A percentile compares a stretch with the other conserved stretches of the same genome.
Conservation (phyloP, 2,113 vertebrate species). For the Campylorhamphus procurvoides region DNA sequence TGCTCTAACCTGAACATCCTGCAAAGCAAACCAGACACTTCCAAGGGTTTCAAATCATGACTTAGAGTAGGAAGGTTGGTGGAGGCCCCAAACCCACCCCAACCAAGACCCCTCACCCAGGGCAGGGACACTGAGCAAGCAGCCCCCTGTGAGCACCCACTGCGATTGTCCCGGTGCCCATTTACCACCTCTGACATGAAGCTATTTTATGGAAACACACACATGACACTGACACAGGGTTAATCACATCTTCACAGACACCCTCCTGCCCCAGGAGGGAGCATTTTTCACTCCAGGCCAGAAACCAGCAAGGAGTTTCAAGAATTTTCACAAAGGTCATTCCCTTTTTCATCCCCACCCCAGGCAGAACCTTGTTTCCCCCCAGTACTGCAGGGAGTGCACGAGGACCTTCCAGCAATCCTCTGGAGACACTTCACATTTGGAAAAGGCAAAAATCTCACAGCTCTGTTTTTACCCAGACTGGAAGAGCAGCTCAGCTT, state of each 20-base stretch:
- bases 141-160: neutral
- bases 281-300: neutral
- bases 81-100: neutral
- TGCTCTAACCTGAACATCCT: neutral
- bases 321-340: neutral
- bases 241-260: neutral
- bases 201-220: neutral
- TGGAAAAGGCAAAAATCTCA: neutral
- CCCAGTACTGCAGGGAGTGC: neutral
- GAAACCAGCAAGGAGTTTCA: neutral
- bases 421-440: neutral
- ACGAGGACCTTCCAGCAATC: neutral
- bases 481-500: neutral
- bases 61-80: neutral
- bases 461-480: neutral
- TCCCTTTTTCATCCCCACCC: neutral
- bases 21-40: neutral
- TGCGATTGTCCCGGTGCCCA: neutral
- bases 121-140: neutral
- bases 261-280: neutral
- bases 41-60: neutral
- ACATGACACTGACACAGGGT: neutral
- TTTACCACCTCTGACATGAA: neutral
- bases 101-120: neutral
- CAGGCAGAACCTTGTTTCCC: neutral